Evolutionary conservation across 2,797 vertebrate genomes (phyloP).

Genomic region (Poecile montanus): DNA sequence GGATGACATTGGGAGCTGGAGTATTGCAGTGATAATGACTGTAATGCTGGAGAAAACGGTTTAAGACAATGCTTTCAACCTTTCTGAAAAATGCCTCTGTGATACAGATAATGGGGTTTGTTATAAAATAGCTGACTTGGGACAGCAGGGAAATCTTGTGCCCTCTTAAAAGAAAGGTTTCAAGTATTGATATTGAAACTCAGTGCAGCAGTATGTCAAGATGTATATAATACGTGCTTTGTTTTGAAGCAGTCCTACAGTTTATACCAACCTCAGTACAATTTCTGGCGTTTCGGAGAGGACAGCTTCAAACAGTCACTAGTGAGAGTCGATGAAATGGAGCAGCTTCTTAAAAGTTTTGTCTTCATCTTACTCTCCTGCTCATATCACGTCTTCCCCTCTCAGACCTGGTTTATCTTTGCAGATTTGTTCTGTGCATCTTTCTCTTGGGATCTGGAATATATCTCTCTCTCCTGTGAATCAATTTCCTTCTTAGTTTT

Average conservation of each 20-base stretch:
- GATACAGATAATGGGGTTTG: background rate
- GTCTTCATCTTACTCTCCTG: background rate
- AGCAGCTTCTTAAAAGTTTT: slow-evolving; percentile 47
- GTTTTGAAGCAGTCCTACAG: background rate
- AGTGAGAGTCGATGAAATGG: slow-evolving; percentile 2
- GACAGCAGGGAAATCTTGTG: background rate
- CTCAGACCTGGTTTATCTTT: slow-evolving; percentile 65
- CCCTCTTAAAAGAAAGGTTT: background rate
- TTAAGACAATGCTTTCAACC: background rate
- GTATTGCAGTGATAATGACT: background rate
- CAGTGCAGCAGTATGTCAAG: background rate
- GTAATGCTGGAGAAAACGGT: background rate
- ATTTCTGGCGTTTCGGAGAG: background rate
- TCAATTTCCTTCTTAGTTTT: slow-evolving; percentile 56
- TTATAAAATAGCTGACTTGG: background rate
- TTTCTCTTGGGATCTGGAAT: slow-evolving; percentile 65
- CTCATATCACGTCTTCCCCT: background rate
- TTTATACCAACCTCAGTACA: background rate
- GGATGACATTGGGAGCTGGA: background rate
- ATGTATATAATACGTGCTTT: background rate
- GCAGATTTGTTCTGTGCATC: slow-evolving; percentile 33
- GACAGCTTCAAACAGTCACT: background rate
- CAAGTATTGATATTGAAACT: background rate
- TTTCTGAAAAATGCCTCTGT: background rate
- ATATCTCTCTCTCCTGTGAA: slow-evolving; percentile 55